phyloP scores from a whole-genome alignment of 2,797 vertebrate genomes.

The Graptemys geographica region DNA sequence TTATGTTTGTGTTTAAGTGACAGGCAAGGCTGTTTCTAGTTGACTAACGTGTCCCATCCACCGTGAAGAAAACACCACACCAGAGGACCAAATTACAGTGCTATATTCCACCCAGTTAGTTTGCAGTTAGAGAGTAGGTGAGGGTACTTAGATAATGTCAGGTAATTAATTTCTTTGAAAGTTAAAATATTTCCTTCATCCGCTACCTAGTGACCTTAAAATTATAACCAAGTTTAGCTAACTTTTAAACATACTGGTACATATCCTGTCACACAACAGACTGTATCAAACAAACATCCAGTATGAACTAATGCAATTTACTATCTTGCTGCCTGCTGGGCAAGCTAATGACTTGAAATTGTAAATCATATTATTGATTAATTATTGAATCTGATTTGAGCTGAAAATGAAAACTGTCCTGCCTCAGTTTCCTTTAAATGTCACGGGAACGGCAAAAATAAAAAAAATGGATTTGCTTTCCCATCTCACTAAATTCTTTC shows the following conservation, averaged over 20 bases:
- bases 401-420: background rate
- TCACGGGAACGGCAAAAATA: slow-evolving; percentile 39
- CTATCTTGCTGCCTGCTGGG: background rate
- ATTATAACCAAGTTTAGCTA: background rate
- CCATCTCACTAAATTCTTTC: slow-evolving; percentile 11
- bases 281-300: background rate
- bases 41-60: background rate
- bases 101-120: background rate
- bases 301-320: background rate
- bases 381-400: background rate
- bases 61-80: slow-evolving; percentile 12
- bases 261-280: background rate
- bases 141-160: slow-evolving; percentile 61
- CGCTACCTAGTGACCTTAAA: background rate
- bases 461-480: background rate
- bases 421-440: slow-evolving; percentile 27
- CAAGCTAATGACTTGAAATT: slow-evolving; percentile 24
- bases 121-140: slow-evolving; percentile 27
- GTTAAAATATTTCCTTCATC: slow-evolving; percentile 29
- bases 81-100: slow-evolving; percentile 35
- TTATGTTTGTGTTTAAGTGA: background rate
- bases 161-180: slow-evolving; percentile 57
- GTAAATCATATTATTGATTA: slow-evolving; percentile 1
- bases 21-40: slow-evolving; percentile 1
- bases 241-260: background rate